Conservation (phyloP, 2,113 vertebrate species). For the Myxocyprinus asiaticus region DNA sequence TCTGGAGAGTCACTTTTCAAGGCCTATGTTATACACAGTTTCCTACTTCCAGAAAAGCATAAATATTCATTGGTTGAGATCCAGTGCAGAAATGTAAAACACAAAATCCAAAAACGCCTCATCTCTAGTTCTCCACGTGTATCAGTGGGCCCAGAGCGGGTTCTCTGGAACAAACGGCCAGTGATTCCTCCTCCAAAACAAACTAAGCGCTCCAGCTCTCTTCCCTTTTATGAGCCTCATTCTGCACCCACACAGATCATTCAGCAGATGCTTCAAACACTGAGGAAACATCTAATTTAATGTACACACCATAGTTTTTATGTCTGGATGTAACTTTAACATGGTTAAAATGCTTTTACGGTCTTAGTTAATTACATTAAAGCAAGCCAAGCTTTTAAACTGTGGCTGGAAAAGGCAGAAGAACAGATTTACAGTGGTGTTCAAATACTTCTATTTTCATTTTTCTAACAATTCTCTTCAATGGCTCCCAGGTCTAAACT, state of each 20-base stretch:
- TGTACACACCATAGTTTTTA: neutral
- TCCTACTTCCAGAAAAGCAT: neutral
- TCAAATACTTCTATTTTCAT: too few relatives aligned
- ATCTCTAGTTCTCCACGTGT: neutral
- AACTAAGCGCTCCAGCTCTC: neutral
- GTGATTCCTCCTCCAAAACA: neutral
- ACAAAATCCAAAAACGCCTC: neutral
- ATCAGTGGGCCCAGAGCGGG: neutral
- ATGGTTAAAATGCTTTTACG: neutral
- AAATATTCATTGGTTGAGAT: neutral
- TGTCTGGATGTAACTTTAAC: neutral
- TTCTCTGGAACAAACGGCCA: conserved; percentile 3
- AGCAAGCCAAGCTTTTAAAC: neutral
- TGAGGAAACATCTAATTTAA: neutral
- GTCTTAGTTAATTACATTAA: neutral
- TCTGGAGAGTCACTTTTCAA: too few relatives aligned
- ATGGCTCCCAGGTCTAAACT: too few relatives aligned
- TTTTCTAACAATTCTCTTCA: too few relatives aligned
- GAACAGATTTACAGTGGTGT: neutral
- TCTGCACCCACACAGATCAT: neutral
- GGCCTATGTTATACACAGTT: neutral
- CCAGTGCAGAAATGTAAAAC: too few relatives aligned
- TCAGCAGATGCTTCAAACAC: neutral
- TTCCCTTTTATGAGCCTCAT: too few relatives aligned
- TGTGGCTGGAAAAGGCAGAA: neutral